phyloP scores from a whole-genome alignment of 1,140 invertebrate species.

The Metopolophium dirhodum region DNA sequence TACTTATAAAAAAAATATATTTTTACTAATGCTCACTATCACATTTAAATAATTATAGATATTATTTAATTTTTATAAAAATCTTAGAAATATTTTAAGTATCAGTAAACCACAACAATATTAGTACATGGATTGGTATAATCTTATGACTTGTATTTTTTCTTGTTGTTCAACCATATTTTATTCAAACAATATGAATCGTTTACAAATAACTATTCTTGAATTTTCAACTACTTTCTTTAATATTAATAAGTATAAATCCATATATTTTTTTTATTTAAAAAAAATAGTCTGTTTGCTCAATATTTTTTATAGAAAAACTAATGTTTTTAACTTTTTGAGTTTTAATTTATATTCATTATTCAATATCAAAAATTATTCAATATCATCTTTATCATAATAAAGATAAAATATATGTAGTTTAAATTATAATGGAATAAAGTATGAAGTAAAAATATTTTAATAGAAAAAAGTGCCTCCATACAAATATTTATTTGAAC shows the following conservation, averaged over 20 bases:
- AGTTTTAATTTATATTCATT: background rate
- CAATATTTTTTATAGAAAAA: background rate
- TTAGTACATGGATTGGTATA: too few species aligned
- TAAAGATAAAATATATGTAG: background rate
- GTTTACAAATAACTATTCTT: background rate
- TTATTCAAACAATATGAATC: background rate
- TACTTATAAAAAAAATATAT: background rate
- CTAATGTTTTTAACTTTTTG: background rate
- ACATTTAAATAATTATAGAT: background rate
- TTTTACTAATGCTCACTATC: background rate
- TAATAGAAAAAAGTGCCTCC: too few species aligned
- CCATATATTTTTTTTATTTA: background rate
- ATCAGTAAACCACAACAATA: too few species aligned
- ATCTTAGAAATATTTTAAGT: background rate
- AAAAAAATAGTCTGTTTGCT: too few species aligned
- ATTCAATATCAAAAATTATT: too few species aligned
- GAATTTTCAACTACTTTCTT: background rate
- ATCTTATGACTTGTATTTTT: background rate
- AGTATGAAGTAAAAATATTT: too few species aligned
- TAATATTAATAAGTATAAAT: background rate
- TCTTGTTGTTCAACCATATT: background rate
- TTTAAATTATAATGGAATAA: too few species aligned
- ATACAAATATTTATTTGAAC: too few species aligned
- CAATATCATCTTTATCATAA: background rate
- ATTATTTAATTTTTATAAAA: conserved; percentile 1